Percentiles rank a stretch among this genome's conserved stretches.
Conservation (phyloP, 30 jellyfish, hydroid and myxozoan species). For the Mastigias papua region DNA sequence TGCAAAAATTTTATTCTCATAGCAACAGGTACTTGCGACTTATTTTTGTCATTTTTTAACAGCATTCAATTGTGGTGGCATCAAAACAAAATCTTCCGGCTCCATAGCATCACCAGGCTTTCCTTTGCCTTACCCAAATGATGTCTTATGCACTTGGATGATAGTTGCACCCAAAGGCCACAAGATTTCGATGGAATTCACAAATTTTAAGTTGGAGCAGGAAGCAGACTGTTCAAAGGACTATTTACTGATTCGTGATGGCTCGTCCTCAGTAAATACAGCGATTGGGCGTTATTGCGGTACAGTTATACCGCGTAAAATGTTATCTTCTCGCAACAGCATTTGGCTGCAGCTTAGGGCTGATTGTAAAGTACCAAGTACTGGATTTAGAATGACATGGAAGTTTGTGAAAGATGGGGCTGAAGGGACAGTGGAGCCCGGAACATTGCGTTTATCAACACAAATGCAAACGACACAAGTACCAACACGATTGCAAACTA, state of each 20-base stretch:
- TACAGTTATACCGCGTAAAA: slow-evolving; percentile 7
- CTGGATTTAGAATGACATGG: slow-evolving; percentile 65
- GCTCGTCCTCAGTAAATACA: slow-evolving; percentile 49
- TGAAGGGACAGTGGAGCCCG: background rate
- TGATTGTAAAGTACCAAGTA: slow-evolving; percentile 39
- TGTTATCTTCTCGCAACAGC: slow-evolving; percentile 36
- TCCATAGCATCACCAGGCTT: slow-evolving; percentile 57
- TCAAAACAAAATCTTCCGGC: slow-evolving; percentile 46
- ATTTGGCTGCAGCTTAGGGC: slow-evolving; percentile 69
- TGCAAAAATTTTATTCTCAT: no score
- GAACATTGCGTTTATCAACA: slow-evolving; percentile 5
- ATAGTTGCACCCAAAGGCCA: slow-evolving; percentile 60
- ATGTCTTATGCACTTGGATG: slow-evolving; percentile 70
- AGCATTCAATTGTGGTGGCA: slow-evolving; percentile 79
- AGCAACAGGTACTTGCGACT: no score
- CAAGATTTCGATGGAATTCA: slow-evolving; percentile 29
- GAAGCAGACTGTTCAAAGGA: slow-evolving; percentile 66
- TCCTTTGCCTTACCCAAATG: slow-evolving; percentile 42
- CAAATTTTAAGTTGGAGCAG: slow-evolving; percentile 45
- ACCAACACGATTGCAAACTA: background rate
- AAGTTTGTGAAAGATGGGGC: background rate
- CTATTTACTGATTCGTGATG: slow-evolving; percentile 66
- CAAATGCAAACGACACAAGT: background rate
- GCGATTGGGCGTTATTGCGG: slow-evolving; percentile 76
- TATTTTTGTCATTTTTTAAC: no score